A percentile compares a stretch with the other conserved stretches of the same genome.
Conservation (phyloP, 2,113 vertebrate genomes). For the Rhinogobius similis region DNA sequence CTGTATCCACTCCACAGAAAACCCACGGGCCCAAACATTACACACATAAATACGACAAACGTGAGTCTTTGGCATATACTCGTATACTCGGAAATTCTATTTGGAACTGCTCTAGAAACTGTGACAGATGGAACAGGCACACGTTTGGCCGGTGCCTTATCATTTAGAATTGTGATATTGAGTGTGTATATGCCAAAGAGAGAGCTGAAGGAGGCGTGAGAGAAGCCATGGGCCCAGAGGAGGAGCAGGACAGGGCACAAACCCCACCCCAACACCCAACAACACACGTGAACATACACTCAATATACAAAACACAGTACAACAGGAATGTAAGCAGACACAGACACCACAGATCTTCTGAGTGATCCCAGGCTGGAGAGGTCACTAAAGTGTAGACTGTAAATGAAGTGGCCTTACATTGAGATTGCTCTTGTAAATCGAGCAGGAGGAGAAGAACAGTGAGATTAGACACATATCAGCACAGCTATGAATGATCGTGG, state of each 20-base stretch:
- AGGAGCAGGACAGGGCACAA: conserved; percentile 73
- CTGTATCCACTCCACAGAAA: conserved; percentile 81
- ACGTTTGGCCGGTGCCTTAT: too few species aligned
- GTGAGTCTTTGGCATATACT: conserved; percentile 77
- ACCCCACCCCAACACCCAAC: conserved; percentile 64
- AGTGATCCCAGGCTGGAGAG: neutral
- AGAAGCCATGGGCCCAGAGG: conserved; percentile 78
- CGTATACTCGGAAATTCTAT: conserved; percentile 17
- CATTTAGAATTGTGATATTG: neutral
- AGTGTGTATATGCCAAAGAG: conserved; percentile 77
- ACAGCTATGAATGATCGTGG: conserved; percentile 19
- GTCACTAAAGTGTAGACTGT: conserved; percentile 28
- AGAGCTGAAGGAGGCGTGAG: conserved; percentile 75
- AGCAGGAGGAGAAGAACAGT: conserved; percentile 61
- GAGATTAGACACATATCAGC: conserved; percentile 54
- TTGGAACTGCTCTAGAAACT: neutral
- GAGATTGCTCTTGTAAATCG: conserved; percentile 68
- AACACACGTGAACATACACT: conserved; percentile 47
- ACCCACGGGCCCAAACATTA: conserved; percentile 56
- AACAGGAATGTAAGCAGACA: too few species aligned
- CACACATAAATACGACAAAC: conserved; percentile 62
- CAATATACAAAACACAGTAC: conserved; percentile 15
- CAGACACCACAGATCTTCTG: neutral
- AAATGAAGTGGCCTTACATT: conserved; percentile 72
- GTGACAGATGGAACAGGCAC: neutral